Evolutionary conservation across 2,113 vertebrate genomes (phyloP), one percentile per base, ranked within the genome.

Genomic region (Psittacara wagleri): DNA sequence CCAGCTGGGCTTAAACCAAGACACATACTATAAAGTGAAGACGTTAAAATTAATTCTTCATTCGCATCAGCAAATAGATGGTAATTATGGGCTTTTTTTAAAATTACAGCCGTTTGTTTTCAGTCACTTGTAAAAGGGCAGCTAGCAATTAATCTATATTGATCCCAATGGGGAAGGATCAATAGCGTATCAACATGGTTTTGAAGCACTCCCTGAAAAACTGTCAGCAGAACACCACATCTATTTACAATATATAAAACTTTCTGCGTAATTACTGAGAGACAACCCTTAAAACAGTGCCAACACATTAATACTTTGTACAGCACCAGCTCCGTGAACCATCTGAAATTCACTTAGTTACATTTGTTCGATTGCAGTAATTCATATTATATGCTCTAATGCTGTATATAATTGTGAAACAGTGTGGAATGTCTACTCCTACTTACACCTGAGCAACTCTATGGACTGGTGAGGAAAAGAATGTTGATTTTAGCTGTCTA

Each of bases 91-190:
- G 25, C 15, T 2, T 13, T 17, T 46, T 19, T 83, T 54, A 68
- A 11, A 85, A 88, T 48, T 83, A 41, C 28, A 81, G 63, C 19
- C 54, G 49, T 72, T 76, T 29, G 7, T 88, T 74, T 90, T 52
- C 67, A 86, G 63, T 69, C 31, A 73, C 48, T n/a, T 48, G n/a
- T 51, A 33, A 37, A 79, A 85, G 35, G 48, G 37, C 31, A 86
- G 72, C 25, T 11, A 48, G 22, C 44, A 73, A 39, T 83, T 85
- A 51, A 76, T 61, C 33, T 1, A 0, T 25, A 83, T 15, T 7
- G 85, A 90, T 73, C 57, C 0, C 0, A 14, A 24, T 0, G 11
- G 15, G 27, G 15, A 87, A 76, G 27, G 33, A 59, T 59, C 57
- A 59, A 59, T 59, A n/a, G 17, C 68, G 33, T 0, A 4, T 15